A percentile compares a stretch with the other conserved stretches of the same genome.
Conservation (phyloP, 1,140 invertebrate genomes). For the Aphaenogaster floridana region DNA sequence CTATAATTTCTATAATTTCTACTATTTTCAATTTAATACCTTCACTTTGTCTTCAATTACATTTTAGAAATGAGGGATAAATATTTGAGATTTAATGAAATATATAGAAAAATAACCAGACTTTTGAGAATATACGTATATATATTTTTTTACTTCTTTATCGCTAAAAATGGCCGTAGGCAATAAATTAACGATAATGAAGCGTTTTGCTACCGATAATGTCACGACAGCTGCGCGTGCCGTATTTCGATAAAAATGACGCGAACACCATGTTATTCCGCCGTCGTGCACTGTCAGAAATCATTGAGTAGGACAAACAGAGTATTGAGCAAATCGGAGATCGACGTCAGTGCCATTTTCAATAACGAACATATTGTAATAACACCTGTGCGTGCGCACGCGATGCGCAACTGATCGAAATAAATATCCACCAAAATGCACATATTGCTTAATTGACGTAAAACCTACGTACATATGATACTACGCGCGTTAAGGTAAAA, state of each 20-base stretch:
- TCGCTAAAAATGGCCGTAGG: background rate
- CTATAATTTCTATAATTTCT: background rate
- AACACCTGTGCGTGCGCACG: slow-evolving; percentile 31
- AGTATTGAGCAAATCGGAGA: slow-evolving; percentile 39
- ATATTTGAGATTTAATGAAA: background rate
- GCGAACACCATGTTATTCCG: slow-evolving; percentile 17
- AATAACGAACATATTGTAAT: slow-evolving; percentile 56
- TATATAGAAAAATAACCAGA: background rate
- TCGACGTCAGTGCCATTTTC: slow-evolving; percentile 36
- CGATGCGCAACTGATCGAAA: background rate
- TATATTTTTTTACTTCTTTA: background rate
- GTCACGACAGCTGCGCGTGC: slow-evolving; percentile 42
- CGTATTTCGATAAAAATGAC: slow-evolving; percentile 21
- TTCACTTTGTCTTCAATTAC: background rate
- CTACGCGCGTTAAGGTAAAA: background rate
- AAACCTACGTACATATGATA: background rate
- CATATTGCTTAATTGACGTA: slow-evolving; percentile 3
- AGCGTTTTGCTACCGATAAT: slow-evolving; percentile 48
- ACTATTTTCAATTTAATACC: background rate
- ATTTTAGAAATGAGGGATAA: background rate
- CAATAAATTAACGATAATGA: slow-evolving; percentile 52
- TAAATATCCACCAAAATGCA: slow-evolving; percentile 36
- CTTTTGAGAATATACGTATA: background rate
- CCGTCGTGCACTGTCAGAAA: slow-evolving; percentile 25
- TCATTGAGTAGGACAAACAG: slow-evolving; percentile 45